Base-by-base conservation (phyloP, 2,797 vertebrate genomes). In the Pteronotus mesoamericanus region DNA sequence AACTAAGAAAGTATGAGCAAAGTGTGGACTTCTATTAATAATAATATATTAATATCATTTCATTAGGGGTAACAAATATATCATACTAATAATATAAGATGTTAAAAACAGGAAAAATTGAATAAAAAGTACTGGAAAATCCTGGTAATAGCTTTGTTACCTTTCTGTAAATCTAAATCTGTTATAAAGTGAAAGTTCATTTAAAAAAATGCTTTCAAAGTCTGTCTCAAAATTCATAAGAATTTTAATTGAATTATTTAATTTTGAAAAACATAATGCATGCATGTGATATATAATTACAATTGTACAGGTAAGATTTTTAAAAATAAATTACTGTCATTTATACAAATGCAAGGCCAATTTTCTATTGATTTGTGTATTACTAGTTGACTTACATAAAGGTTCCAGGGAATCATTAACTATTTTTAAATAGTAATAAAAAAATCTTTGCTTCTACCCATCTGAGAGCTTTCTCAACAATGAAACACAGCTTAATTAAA, bases 291-390 rank as follows among this genome's bases (percentile, higher is more conserved):
- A 26, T 75, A 24, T 42, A 64, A 92, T 95, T 69, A 44, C 2
- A 71, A 46, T 37, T 16, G 37, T 93, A 79, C 55, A 89, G 85
- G 44, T 71, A 29, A 57, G 6, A 89, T 59, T 4, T 86, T 82
- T 68, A 91, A 44, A 91, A 44, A 79, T n/a, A 93, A 85, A 79
- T 95, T 55, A 72, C 34, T 53, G 57, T 86, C 51, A 69, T 7
- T 24, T 74, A 44, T 39, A 15, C 61, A 85, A 79, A 72, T 34
- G 12, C 6, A 46, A 78, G 69, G 72, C 19, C 16, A 51, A 46
- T 77, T 91, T 95, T 87, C 18, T 75, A 51, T 51, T 90, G 22
- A 91, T 87, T 79, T 89, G 75, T 86, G 29, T 83, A 51, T 80
- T 68, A 11, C 10, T 59, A 51, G 24, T 7, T 91, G 32, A 59